phyloP scores from a whole-genome alignment of 2,797 vertebrate genomes.

The Urocyon cinereoargenteus region DNA sequence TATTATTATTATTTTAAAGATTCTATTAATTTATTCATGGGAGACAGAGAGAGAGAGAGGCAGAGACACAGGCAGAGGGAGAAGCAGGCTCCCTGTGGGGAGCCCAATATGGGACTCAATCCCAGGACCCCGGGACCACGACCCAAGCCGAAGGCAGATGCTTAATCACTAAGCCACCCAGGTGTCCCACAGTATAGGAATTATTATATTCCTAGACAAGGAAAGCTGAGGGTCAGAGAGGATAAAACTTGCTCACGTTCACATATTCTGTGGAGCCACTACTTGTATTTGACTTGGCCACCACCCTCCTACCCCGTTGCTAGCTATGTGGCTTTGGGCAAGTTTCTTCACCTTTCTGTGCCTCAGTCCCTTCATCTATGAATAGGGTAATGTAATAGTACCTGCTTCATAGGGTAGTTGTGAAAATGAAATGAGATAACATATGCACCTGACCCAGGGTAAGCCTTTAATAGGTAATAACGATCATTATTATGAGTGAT shows the following conservation, averaged over 20 bases:
- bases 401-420: neutral
- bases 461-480: constrained; percentile 24
- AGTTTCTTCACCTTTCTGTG: constrained; percentile 41
- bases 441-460: neutral
- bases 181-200: neutral
- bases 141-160: too few relatives aligned
- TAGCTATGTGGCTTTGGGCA: constrained; percentile 23
- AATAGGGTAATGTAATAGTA: neutral
- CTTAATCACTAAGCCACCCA: too few relatives aligned
- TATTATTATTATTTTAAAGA: neutral
- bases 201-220: neutral
- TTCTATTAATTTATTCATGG: too few relatives aligned
- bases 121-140: too few relatives aligned
- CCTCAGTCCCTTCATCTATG: constrained; percentile 42
- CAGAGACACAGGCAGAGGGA: too few relatives aligned
- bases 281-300: constrained; percentile 10
- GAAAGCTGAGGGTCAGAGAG: constrained; percentile 4
- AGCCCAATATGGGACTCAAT: too few relatives aligned
- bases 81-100: too few relatives aligned
- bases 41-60: too few relatives aligned
- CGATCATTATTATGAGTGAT: neutral
- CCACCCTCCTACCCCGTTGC: neutral
- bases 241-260: constrained; percentile 31
- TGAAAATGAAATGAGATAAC: constrained; percentile 26
- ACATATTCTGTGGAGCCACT: constrained; percentile 37